Base-by-base conservation (phyloP, 2,113 vertebrate genomes). In the Erythrolamprus reginae region DNA sequence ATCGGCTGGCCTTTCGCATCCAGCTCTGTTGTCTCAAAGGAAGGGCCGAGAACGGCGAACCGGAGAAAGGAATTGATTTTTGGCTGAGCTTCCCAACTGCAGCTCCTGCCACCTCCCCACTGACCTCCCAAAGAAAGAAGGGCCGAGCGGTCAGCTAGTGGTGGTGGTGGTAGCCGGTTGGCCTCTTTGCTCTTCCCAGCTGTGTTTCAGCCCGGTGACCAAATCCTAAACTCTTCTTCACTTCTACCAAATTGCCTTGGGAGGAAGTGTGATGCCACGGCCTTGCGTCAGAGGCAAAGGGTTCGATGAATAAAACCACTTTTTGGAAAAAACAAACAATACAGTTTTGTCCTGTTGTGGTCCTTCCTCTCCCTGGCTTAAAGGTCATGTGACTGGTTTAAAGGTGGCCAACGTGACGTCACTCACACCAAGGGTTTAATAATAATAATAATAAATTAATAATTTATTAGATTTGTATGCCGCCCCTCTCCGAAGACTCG, bases 301-400 rank as follows among this genome's bases (percentile, higher is more conserved):
- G 58, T 13, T 33, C 10, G 1, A 45, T 12, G 47, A 91, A 91
- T 91, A 91, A 91, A 91, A 91, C 82, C 82, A 53, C 24, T 53
- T 86, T 91, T 51, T 77, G 53, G 88, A 56, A 48, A 10, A 55
- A 10, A n/a, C n/a, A n/a, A 55, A 55, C 0, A 45, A 6, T 6
- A 17, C 5, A 26, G 1, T 1, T 47, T 55, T 33, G 4, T 10
- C 56, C 33, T 56, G 24, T 56, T 10, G 23, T 56, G 55, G 23
- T 85, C 15, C 84, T 19, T 50, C 8, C 82, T n/a, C n/a, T n/a
- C n/a, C n/a, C n/a, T n/a, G n/a, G n/a, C n/a, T n/a, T n/a, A n/a
- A n/a, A n/a, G n/a, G n/a, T n/a, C n/a, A n/a, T n/a, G n/a, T n/a
- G n/a, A n/a, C n/a, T n/a, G n/a, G n/a, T n/a, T n/a, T n/a, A n/a